Percentiles rank a stretch among this genome's conserved stretches.
Conservation (phyloP, 2,888 invertebrate species). For the Cephus pygmeus region DNA sequence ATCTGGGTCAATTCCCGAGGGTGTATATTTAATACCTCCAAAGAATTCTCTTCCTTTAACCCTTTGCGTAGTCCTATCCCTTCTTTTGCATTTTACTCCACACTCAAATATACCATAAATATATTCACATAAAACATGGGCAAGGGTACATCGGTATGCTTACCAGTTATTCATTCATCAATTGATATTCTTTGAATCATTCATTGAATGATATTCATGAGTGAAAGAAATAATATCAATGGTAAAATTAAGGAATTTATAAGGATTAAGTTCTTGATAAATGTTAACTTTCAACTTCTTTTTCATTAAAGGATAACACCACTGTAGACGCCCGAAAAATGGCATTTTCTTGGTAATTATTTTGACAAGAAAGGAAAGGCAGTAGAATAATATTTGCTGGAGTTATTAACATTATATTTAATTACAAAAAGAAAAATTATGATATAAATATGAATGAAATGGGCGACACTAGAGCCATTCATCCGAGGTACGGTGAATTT, state of each 20-base stretch:
- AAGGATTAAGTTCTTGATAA: neutral
- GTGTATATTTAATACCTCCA: neutral
- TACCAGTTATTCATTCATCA: neutral
- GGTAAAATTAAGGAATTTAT: neutral
- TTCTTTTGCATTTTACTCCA: neutral
- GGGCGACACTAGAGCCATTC: no score
- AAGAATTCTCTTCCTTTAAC: neutral
- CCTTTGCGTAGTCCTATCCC: neutral
- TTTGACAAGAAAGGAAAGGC: no score
- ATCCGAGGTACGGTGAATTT: no score
- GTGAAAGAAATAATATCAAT: neutral
- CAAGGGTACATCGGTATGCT: neutral
- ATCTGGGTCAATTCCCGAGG: constrained; percentile 12
- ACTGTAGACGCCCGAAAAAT: no score
- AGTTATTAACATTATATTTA: no score
- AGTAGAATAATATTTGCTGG: no score
- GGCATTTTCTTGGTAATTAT: no score
- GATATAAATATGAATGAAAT: no score
- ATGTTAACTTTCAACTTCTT: neutral
- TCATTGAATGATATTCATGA: neutral
- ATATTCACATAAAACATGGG: neutral
- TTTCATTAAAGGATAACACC: no score
- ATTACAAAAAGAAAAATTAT: no score
- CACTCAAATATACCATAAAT: neutral
- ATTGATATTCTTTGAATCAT: neutral